Conservation (phyloP, 2,797 vertebrate genomes). For the Channallabes apus region DNA sequence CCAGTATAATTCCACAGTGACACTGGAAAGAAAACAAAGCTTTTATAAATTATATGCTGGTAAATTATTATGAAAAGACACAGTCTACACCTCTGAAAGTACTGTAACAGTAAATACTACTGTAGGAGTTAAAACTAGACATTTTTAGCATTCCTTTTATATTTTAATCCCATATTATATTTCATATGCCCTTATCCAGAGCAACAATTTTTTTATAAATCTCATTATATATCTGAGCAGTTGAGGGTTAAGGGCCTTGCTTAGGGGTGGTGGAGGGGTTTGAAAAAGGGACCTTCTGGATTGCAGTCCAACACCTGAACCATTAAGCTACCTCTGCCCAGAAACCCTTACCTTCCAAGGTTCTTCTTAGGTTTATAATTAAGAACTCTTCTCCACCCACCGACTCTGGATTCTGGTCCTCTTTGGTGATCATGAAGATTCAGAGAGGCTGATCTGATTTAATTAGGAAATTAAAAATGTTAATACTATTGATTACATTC, state of each 20-base stretch:
- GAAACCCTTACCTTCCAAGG: slow-evolving; percentile 83
- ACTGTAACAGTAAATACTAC: background rate
- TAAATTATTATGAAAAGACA: background rate
- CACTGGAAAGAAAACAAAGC: no score
- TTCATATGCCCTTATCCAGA: no score
- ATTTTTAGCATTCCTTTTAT: slow-evolving; percentile 65
- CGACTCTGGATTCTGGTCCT: slow-evolving; percentile 85
- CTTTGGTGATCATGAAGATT: slow-evolving; percentile 80
- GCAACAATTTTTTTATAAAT: no score
- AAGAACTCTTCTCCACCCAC: slow-evolving; percentile 86
- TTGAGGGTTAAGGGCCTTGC: no score
- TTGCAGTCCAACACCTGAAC: no score
- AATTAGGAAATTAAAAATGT: background rate
- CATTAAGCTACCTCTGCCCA: background rate
- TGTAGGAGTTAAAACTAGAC: background rate
- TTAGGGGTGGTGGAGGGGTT: no score
- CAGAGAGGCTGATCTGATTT: background rate
- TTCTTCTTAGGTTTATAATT: slow-evolving; percentile 95
- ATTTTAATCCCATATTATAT: no score
- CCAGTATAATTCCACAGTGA: background rate
- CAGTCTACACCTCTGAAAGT: slow-evolving; percentile 69
- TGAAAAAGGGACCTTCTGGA: no score
- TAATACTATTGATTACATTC: background rate
- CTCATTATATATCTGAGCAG: no score
- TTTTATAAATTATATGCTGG: background rate